Evolutionary conservation across 2,113 vertebrate genomes (phyloP).

Genomic region (Blennius ocellaris): DNA sequence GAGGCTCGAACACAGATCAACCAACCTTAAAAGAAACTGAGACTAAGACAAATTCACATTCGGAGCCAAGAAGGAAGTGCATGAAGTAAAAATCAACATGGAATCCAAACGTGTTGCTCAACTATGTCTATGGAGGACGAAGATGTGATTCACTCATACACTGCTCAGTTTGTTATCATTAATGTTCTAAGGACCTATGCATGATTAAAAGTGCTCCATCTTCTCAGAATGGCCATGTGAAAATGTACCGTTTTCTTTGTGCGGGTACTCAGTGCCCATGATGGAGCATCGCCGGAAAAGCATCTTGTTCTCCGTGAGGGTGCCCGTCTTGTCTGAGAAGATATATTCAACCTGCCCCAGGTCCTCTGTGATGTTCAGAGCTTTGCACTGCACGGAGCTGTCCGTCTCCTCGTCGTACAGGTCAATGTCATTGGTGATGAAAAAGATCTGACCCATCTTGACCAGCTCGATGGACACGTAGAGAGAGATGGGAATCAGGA

Average conservation of each 20-base stretch:
- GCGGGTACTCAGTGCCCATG: constrained; percentile 91
- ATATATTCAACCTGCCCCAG: constrained; percentile 95
- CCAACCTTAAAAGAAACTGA: background rate
- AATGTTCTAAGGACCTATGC: no score
- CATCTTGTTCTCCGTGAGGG: constrained; percentile 98
- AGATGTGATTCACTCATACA: no score
- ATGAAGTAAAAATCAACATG: background rate
- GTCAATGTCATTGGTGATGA: constrained; percentile 93
- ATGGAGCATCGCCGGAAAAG: constrained; percentile 94
- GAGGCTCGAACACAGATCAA: background rate
- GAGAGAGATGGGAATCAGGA: constrained; percentile 94
- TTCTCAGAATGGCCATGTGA: no score
- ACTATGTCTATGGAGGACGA: no score
- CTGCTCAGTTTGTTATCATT: no score
- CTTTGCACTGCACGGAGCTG: constrained; percentile 88
- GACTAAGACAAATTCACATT: background rate
- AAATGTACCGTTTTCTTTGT: constrained; percentile 90
- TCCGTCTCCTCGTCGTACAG: constrained; percentile 91
- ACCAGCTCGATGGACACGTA: constrained; percentile 97
- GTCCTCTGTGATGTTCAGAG: constrained; percentile 97
- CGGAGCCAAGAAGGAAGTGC: background rate
- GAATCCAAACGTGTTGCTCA: background rate
- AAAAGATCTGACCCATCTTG: constrained; percentile 94
- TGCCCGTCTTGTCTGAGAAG: constrained; percentile 98
- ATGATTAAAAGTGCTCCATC: no score